phyloP scores from a whole-genome alignment of 1,140 invertebrate species.

The Dendrolimus kikuchii region DNA sequence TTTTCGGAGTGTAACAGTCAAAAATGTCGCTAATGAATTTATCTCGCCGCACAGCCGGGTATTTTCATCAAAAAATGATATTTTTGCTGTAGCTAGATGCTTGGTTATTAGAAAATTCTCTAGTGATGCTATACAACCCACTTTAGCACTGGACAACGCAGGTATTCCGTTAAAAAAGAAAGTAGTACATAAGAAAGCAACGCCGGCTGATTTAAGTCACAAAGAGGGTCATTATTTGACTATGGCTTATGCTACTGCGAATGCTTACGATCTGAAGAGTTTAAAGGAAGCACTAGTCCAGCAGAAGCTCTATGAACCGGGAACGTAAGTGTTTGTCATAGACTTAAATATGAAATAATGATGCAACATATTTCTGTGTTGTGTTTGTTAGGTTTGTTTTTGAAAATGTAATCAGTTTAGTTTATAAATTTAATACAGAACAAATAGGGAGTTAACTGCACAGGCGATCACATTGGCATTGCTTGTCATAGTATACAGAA shows the following conservation, averaged over 20 bases:
- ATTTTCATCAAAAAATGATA: conserved; percentile 24
- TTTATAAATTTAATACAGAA: too few species aligned
- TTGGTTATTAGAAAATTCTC: conserved; percentile 28
- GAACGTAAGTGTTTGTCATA: conserved; percentile 41
- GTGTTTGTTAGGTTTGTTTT: background rate
- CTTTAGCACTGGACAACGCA: conserved; percentile 44
- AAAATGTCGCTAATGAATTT: conserved; percentile 19
- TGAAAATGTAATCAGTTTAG: too few species aligned
- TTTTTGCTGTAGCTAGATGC: conserved; percentile 20
- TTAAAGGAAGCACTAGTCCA: conserved; percentile 47
- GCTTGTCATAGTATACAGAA: too few species aligned
- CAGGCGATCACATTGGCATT: too few species aligned
- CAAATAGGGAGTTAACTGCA: too few species aligned
- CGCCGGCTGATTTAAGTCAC: conserved; percentile 38
- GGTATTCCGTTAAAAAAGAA: conserved; percentile 59
- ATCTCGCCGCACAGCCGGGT: conserved; percentile 21
- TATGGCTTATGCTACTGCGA: conserved; percentile 58
- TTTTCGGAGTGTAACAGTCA: conserved; percentile 19
- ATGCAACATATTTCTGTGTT: conserved; percentile 19
- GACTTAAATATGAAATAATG: conserved; percentile 10
- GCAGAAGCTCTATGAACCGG: conserved; percentile 62
- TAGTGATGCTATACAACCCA: conserved; percentile 40
- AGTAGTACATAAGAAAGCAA: conserved; percentile 43
- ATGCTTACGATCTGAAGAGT: conserved; percentile 52
- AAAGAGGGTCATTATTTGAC: conserved; percentile 60